A percentile compares a stretch with the other conserved stretches of the same genome.
These are phyloP conservation scores for Nyctereutes procyonoides DNA, from an alignment of 2,113 vertebrate genomes.

Conservation along the genomic window DNA sequence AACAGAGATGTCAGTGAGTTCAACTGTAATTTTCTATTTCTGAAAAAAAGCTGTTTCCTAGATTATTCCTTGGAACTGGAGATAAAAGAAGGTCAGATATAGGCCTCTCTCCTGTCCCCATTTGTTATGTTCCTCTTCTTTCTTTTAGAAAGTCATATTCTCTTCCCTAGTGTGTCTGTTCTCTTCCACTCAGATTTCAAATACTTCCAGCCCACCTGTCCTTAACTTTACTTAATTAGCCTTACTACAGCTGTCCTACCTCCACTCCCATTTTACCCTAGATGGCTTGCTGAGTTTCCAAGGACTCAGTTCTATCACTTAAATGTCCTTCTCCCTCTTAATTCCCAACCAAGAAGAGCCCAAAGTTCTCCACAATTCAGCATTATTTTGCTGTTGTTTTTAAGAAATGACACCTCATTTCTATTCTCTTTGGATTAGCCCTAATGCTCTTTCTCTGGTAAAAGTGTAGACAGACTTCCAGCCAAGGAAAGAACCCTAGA, in stretches of 20 bases:
- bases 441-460: not conserved
- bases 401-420: not conserved
- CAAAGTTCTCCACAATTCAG: not conserved
- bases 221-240: not conserved
- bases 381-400: conserved; percentile 31
- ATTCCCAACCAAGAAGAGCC: conserved; percentile 22
- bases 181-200: conserved; percentile 16
- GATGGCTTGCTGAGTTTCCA: not conserved
- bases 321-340: not conserved
- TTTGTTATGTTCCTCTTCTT: not conserved
- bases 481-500: not conserved
- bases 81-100: not conserved
- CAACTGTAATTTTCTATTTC: not conserved
- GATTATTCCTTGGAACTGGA: not conserved
- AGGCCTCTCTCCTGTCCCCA: not conserved
- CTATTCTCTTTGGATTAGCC: conserved; percentile 30
- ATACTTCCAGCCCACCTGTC: not conserved
- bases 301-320: not conserved
- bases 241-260: not conserved
- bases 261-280: not conserved
- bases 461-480: not conserved
- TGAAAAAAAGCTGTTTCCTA: not conserved
- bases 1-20: conserved; percentile 33
- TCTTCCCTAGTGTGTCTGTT: not conserved
- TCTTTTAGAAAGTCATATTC: conserved; percentile 1